A percentile compares a stretch with the other conserved stretches of the same genome.
phyloP scores from a whole-genome alignment of 35 echinoderm and acorn worm species.

The Anneissia japonica region DNA sequence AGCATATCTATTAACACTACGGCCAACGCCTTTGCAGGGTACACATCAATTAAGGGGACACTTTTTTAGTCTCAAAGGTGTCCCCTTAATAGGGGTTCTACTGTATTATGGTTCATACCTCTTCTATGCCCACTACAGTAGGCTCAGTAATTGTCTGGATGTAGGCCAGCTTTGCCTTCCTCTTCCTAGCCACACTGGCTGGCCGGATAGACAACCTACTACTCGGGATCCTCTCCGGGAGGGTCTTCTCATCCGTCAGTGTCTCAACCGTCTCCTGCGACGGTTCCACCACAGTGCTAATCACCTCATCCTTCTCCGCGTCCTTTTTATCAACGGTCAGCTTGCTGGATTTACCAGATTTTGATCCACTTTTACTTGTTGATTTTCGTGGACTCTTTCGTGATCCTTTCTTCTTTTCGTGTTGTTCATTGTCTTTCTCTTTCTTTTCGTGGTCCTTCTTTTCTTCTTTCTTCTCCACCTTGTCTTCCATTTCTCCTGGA shows the following conservation, averaged over 20 bases:
- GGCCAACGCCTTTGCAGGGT: too few species aligned
- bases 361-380: constrained; percentile 42
- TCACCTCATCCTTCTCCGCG: constrained; percentile 32
- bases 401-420: constrained; percentile 25
- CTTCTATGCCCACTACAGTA: constrained; percentile 91
- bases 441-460: background rate
- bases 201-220: constrained; percentile 50
- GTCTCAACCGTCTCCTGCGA: background rate
- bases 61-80: too few species aligned
- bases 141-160: constrained; percentile 93
- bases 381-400: constrained; percentile 38
- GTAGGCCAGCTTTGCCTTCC: constrained; percentile 74
- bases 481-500: background rate
- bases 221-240: background rate
- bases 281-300: constrained; percentile 1
- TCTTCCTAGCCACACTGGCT: constrained; percentile 49
- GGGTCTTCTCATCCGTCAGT: constrained; percentile 21
- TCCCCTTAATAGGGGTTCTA: too few species aligned
- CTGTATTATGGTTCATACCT: too few species aligned
- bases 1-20: too few species aligned
- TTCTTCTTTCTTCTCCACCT: background rate
- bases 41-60: too few species aligned
- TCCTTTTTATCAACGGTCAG: constrained; percentile 3
- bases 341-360: constrained; percentile 49
- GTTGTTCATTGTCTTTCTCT: background rate